phyloP scores from a whole-genome alignment of 2,113 vertebrate species.

The Chiloscyllium plagiosum region DNA sequence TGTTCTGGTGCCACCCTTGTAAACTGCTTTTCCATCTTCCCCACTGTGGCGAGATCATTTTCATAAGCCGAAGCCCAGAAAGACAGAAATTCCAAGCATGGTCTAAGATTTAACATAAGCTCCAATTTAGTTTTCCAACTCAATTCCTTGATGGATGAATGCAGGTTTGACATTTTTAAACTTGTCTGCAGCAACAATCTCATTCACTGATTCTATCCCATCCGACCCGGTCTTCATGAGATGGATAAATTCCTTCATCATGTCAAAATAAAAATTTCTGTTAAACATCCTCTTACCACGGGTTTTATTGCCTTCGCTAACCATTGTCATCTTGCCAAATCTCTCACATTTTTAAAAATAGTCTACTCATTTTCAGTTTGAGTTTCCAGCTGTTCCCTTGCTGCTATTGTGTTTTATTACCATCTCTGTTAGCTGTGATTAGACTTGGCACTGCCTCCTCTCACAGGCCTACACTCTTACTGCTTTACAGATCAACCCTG shows the following conservation, averaged over 20 bases:
- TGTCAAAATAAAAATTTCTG: background rate
- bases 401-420: background rate
- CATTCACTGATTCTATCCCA: background rate
- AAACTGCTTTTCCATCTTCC: background rate
- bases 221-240: background rate
- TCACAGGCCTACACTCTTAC: background rate
- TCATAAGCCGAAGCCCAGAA: background rate
- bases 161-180: background rate
- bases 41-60: background rate
- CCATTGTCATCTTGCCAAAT: conserved; percentile 9
- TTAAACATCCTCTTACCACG: background rate
- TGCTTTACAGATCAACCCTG: background rate
- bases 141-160: background rate
- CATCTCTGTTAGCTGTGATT: background rate
- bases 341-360: background rate
- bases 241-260: background rate
- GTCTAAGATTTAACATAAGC: background rate
- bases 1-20: background rate
- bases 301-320: background rate
- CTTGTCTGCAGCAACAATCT: too few species aligned
- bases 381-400: conserved; percentile 5
- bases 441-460: too few species aligned
- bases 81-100: background rate
- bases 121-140: background rate
- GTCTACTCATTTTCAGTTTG: background rate